Evolutionary conservation across 2,113 vertebrate species (phyloP), one percentile per base, ranked within the genome.

Genomic region (Synchiropus splendidus): DNA sequence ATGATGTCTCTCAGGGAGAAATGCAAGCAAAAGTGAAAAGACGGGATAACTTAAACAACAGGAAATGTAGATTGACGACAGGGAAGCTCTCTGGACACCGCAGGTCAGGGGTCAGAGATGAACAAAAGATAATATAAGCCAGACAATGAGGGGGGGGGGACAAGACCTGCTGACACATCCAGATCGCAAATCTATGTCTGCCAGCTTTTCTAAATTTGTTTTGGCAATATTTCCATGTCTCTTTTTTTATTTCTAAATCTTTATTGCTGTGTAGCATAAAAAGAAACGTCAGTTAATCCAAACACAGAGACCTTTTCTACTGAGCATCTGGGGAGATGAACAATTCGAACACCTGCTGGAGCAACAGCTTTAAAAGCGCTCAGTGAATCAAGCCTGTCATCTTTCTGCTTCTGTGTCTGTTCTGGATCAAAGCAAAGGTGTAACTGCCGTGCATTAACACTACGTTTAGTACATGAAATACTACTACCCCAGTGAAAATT

Each of bases 341-440:
- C 66, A 51, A 61, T 46, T 31, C 45, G 62, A 69, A 72, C 75
- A 79, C 72, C 67, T 77, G 70, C 55, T 58, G 64, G 54, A 81
- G 70, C 73, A 76, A 81, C 69, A 70, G 51, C 27, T 60, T 78
- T 72, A 77, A 75, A 75, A 75, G 70, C 75, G 68, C 73, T 72
- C 63, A 41, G 61, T 68, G 61, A 36, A 57, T 45, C 44, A 45
- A 38, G 59, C 63, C 55, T 50, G 53, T 64, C 64, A 67, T 59
- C 52, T 61, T 34, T 64, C 36, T 42, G 35, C 58, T 46, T 59
- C 56, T 40, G 52, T 64, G 65, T 69, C 50, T 74, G 60, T 53
- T 16, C 36, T 13, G 39, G 64, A 76, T 82, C 74, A 79, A 79
- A 82, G 64, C 30, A 48, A 47, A 51, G 43, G 61, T 66, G 56